These are phyloP conservation scores for Saccopteryx leptura DNA, from an alignment of 2,113 vertebrate genomes.

Conservation along the genomic window DNA sequence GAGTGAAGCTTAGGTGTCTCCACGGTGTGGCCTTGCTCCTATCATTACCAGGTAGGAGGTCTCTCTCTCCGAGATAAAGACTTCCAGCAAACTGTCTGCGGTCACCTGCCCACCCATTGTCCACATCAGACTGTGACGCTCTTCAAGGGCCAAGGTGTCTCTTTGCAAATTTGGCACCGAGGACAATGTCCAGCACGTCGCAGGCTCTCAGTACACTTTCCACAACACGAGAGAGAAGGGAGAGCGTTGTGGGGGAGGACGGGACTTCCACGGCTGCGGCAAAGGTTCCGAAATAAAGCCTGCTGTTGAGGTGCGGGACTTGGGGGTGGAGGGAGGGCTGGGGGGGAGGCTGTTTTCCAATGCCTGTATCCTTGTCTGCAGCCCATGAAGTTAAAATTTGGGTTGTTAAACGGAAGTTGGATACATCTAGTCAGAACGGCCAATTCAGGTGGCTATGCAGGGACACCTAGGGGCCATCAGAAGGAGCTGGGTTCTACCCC, in stretches of 20 bases:
- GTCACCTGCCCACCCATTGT: neutral
- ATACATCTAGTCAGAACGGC: neutral
- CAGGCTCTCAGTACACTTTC: neutral
- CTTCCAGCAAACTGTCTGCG: neutral
- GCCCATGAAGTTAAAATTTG: neutral
- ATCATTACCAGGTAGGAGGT: neutral
- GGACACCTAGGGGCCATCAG: neutral
- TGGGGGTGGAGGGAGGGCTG: neutral
- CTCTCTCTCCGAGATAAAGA: neutral
- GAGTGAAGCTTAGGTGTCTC: neutral
- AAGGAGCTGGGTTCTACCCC: no score
- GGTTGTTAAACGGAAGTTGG: neutral
- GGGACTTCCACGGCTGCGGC: neutral
- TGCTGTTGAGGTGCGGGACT: neutral
- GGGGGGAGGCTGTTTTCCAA: neutral
- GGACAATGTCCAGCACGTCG: neutral
- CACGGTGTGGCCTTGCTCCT: neutral
- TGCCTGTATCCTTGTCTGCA: neutral
- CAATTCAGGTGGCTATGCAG: neutral
- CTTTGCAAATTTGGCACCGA: neutral
- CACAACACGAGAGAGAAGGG: neutral
- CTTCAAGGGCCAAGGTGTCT: neutral
- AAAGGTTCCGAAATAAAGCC: conserved; percentile 26
- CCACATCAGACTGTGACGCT: neutral
- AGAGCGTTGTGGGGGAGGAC: no score